phyloP scores from a whole-genome alignment of 2,113 vertebrate genomes.

The Melozone crissalis region DNA sequence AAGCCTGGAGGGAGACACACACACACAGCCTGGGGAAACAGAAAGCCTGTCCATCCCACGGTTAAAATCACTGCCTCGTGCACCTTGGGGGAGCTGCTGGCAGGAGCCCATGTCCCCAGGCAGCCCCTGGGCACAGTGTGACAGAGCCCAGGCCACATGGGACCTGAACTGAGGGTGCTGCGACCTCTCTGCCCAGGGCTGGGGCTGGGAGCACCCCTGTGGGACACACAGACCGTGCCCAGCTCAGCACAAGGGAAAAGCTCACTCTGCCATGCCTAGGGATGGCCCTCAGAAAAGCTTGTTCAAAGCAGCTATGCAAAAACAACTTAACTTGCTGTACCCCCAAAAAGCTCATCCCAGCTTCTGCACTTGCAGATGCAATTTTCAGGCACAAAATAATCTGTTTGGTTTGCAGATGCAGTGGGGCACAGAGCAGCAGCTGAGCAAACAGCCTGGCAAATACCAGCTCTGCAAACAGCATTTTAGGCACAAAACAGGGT shows the following conservation, averaged over 20 bases:
- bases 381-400: neutral
- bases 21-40: no score
- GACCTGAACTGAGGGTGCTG: neutral
- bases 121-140: neutral
- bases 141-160: fast-evolving
- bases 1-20: conserved; percentile 43
- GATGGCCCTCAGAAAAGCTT: neutral
- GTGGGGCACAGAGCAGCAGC: neutral
- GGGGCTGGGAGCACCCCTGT: fast-evolving
- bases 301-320: neutral
- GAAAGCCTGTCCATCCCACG: neutral
- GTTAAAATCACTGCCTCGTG: neutral
- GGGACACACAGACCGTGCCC: fast-evolving
- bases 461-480: neutral
- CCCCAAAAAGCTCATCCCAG: neutral
- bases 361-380: neutral
- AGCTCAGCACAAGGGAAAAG: neutral
- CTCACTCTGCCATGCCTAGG: fast-evolving
- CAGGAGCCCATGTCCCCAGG: fast-evolving
- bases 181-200: neutral
- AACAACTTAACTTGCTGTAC: neutral
- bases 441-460: neutral
- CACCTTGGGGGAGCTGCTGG: neutral
- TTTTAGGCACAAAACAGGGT: neutral
- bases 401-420: neutral